Conservation (phyloP, 2,888 invertebrate species). For the Homarus gammarus region DNA sequence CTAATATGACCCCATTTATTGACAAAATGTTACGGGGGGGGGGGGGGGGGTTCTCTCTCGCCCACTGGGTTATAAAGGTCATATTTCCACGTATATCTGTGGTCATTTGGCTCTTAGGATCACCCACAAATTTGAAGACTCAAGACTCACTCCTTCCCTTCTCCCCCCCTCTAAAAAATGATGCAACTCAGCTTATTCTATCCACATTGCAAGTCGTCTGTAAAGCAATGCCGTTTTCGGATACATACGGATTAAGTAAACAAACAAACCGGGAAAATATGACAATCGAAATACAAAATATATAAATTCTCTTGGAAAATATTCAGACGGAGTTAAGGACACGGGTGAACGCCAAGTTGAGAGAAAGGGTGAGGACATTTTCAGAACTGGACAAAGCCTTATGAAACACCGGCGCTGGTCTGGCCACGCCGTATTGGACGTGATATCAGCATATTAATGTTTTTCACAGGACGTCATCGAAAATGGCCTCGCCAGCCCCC, state of each 20-base stretch:
- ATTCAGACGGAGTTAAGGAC: no score
- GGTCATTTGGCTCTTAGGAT: conserved; percentile 28
- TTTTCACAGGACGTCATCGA: conserved; percentile 18
- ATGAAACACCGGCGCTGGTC: not conserved
- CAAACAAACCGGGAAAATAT: no score
- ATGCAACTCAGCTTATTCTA: not conserved
- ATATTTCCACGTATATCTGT: conserved; percentile 31
- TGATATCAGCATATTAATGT: conserved; percentile 46
- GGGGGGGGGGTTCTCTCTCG: not conserved
- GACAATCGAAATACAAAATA: no score
- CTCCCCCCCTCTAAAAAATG: not conserved
- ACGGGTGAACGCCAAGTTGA: not conserved
- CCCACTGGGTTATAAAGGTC: conserved; percentile 25
- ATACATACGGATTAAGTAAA: no score
- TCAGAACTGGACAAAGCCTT: conserved; percentile 22
- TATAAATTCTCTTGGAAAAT: no score
- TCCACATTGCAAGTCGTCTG: not conserved
- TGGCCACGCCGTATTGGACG: conserved; percentile 19
- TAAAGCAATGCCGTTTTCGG: no score
- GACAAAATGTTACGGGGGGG: conserved; percentile 41
- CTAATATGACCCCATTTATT: conserved; percentile 66
- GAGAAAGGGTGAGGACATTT: not conserved
- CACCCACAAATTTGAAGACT: no score
- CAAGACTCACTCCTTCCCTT: not conserved
- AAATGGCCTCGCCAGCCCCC: conserved; percentile 11